Evolutionary conservation across 1,140 invertebrate genomes (phyloP).

Genomic region (Chironomus striatipennis): DNA sequence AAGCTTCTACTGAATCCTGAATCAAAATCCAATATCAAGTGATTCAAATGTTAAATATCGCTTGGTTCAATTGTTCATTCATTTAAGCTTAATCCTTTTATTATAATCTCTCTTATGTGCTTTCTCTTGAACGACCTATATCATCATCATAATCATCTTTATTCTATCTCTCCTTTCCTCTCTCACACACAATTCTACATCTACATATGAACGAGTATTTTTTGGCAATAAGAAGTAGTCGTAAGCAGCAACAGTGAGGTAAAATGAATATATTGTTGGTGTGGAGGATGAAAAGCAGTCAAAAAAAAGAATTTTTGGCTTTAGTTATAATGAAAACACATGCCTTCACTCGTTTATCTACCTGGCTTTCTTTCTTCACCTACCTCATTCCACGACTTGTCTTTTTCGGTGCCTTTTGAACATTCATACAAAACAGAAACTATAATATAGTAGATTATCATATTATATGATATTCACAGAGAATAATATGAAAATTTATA

Average conservation of each 20-base stretch:
- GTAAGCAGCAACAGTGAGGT: background rate
- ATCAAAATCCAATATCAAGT: background rate
- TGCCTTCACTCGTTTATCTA: too few species aligned
- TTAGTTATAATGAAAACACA: too few species aligned
- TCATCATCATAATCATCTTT: background rate
- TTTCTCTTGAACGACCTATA: conserved; percentile 12
- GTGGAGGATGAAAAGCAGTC: too few species aligned
- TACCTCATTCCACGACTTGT: too few species aligned
- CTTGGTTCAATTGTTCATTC: background rate
- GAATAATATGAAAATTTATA: background rate
- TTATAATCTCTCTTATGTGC: conserved; percentile 9
- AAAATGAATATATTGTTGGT: too few species aligned
- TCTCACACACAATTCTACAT: background rate
- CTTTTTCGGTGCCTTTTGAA: too few species aligned
- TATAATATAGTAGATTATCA: too few species aligned
- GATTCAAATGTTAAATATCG: background rate
- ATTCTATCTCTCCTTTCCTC: background rate
- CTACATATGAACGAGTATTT: background rate
- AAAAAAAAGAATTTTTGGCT: too few species aligned
- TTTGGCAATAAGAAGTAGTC: background rate
- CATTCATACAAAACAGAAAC: too few species aligned
- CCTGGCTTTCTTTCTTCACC: too few species aligned
- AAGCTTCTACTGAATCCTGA: too few species aligned
- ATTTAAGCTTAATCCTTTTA: conserved; percentile 6
- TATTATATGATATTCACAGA: too few species aligned